Evolutionary conservation across 2,113 vertebrate species (phyloP).

Genomic region (Telmatochromis sp.): DNA sequence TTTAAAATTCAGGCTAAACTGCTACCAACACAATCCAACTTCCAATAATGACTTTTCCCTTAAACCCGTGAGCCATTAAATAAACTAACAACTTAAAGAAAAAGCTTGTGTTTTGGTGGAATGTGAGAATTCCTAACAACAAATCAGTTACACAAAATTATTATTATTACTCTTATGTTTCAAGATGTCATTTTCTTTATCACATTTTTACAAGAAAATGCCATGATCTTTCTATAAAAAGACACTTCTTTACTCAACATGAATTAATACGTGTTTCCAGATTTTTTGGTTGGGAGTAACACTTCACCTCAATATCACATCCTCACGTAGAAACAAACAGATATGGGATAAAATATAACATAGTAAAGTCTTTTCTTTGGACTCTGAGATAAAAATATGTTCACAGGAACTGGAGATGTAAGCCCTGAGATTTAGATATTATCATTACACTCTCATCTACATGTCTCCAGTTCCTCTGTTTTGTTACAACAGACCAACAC

Average conservation of each 20-base stretch:
- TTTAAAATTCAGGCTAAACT: background rate
- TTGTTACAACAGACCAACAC: background rate
- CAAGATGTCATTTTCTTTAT: background rate
- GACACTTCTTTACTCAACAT: background rate
- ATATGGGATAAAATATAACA: background rate
- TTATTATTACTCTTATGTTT: background rate
- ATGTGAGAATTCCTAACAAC: background rate
- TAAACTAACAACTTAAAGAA: background rate
- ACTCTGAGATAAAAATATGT: background rate
- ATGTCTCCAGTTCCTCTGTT: background rate
- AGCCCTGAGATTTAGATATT: background rate
- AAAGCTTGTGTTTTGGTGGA: background rate
- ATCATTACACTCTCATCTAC: background rate
- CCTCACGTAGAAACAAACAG: background rate
- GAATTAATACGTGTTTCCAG: fast-evolving
- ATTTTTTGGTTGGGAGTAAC: background rate
- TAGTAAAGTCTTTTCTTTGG: background rate
- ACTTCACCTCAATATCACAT: background rate
- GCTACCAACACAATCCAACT: background rate
- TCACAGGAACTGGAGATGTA: background rate
- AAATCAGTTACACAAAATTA: background rate
- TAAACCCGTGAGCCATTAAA: background rate
- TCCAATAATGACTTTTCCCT: background rate
- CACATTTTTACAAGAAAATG: background rate
- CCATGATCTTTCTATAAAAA: background rate